Base-by-base conservation (phyloP, 1,140 invertebrate species). In the Heliconius congener region DNA sequence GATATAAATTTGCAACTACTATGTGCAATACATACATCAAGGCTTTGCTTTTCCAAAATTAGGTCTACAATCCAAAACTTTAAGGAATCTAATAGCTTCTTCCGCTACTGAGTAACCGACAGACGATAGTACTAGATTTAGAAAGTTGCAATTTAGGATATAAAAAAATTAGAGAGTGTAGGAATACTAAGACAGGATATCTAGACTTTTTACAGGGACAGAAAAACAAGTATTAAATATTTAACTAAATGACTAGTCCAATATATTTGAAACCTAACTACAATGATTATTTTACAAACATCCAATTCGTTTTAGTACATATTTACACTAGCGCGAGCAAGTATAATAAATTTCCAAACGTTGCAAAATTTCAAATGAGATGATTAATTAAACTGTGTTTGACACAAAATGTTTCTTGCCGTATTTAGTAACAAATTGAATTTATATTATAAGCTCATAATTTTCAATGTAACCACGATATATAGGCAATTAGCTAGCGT, bases 381-480 rank as follows among this genome's bases (percentile, higher is more conserved):
- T 71, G 73, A 79, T 74, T 79, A 79, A 74, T 79, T 37, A 30
- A 34, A 79, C 57, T 74, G 42, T n/a, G 57, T 74, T 71, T 70
- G 60, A 74, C 57, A 74, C 73, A 70, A 74, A 79, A 71, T 50
- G 73, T 74, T 79, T 39, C 57, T 55, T 70, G 57, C n/a, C 57
- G 30, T 79, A 79, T 74, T 70, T 74, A 74, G 75, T 73, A 39
- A 42, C 79, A 77, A 81, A 81, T 81, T 81, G 76, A 74, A 77
- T 81, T 77, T 77, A 81, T 77, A 76, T 81, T 80, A 76, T 72
- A 74, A 79, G 70, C 60, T 11, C 71, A 71, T 77, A 81, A 81
- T 77, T 77, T 76, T 77, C 76, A 81, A 81, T 81, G 9, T 77
- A 77, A 70, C 79, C 80, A 37, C 72, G 72, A 57, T 50, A 57